A percentile compares a stretch with the other conserved stretches of the same genome.
These are phyloP conservation scores for Leuciscus idus DNA, from an alignment of 2,113 vertebrate species.

Conservation along the genomic window DNA sequence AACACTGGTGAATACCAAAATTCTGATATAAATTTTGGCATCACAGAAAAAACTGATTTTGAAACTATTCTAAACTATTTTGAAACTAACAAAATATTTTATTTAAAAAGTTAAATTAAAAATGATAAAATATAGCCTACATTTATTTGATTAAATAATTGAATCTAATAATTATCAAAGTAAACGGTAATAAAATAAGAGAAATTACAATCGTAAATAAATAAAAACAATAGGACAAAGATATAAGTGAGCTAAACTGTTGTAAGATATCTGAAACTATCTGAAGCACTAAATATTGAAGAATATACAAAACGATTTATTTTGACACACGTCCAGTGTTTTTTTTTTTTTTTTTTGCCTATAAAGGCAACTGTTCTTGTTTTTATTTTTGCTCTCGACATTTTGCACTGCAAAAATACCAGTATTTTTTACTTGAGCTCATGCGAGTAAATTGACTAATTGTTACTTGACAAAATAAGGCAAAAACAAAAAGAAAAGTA, in stretches of 20 bases:
- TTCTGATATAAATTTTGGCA: background rate
- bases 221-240: background rate
- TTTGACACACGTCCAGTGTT: too few relatives aligned
- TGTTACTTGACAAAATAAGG: background rate
- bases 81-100: background rate
- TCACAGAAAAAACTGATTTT: background rate
- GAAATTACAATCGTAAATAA: background rate
- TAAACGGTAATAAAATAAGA: background rate
- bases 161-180: background rate
- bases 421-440: background rate
- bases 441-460: background rate
- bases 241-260: background rate
- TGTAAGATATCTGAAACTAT: background rate
- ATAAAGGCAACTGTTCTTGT: too few relatives aligned
- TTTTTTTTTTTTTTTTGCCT: too few relatives aligned
- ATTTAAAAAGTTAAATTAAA: background rate
- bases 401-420: too few relatives aligned
- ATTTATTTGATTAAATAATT: background rate
- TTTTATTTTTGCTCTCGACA: too few relatives aligned
- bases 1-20: background rate
- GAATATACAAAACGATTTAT: too few relatives aligned
- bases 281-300: background rate
- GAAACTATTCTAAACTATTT: background rate
- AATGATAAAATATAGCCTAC: background rate
- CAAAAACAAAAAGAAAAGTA: background rate